Evolutionary conservation across 30 jellyfish, hydroid and myxozoan species (phyloP).

Genomic region (Morbakka virulenta): DNA sequence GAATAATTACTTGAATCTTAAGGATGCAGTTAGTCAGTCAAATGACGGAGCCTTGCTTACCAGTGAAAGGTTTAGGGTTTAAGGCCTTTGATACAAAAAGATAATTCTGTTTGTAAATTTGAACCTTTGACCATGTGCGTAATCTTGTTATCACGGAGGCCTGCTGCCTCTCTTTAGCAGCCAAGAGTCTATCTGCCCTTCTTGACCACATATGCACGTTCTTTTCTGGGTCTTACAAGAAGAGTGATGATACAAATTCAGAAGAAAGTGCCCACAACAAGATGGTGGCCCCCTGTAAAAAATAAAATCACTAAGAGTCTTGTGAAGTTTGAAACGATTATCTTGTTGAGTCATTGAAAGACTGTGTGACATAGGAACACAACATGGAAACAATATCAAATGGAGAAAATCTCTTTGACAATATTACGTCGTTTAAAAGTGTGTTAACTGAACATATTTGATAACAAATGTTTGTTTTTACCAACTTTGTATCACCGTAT

Average conservation of each 20-base stretch:
- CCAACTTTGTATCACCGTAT: not conserved
- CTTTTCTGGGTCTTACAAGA: not conserved
- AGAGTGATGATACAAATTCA: conserved; percentile 23
- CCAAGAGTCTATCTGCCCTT: conserved; percentile 2
- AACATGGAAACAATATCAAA: conserved; percentile 3
- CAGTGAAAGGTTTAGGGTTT: conserved; percentile 16
- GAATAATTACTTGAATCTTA: not conserved
- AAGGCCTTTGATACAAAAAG: conserved; percentile 2
- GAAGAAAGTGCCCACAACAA: conserved; percentile 15
- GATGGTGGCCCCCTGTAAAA: conserved; percentile 25
- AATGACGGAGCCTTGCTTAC: conserved; percentile 25
- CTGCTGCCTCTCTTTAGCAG: conserved; percentile 6
- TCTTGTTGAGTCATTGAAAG: not conserved
- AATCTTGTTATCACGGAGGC: conserved; percentile 23
- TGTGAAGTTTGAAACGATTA: conserved; percentile 11
- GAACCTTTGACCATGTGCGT: conserved; percentile 28
- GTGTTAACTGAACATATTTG: not conserved
- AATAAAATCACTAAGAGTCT: not conserved
- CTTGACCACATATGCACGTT: not conserved
- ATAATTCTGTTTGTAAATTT: conserved; percentile 7
- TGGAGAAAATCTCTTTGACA: conserved; percentile 14
- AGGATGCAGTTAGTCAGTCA: too few species aligned
- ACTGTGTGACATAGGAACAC: not conserved
- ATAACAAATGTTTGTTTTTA: not conserved
- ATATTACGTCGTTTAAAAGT: not conserved